These are phyloP conservation scores for Pangasius sanitwongsei DNA, from an alignment of 2,797 vertebrate species.

Conservation along the genomic window DNA sequence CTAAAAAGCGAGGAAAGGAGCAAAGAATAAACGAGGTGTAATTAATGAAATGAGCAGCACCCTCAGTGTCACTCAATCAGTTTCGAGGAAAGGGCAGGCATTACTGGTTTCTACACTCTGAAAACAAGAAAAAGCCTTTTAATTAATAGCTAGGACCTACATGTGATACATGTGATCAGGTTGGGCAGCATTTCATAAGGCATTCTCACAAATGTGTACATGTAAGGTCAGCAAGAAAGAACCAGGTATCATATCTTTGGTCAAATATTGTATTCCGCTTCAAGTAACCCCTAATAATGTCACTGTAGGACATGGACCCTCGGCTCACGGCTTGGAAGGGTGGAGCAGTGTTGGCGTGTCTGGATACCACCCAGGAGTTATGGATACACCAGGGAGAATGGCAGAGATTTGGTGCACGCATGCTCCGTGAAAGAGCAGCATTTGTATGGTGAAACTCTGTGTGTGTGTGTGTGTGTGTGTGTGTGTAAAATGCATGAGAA, in stretches of 20 bases:
- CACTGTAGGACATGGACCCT: slow-evolving; percentile 90
- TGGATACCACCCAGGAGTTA: slow-evolving; percentile 96
- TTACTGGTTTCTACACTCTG: background rate
- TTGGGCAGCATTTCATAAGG: background rate
- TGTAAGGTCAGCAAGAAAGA: background rate
- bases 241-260: background rate
- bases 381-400: slow-evolving; percentile 96
- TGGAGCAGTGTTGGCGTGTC: slow-evolving; percentile 90
- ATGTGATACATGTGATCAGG: background rate
- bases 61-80: background rate
- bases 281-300: background rate
- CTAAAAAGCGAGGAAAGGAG: background rate
- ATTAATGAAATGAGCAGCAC: background rate
- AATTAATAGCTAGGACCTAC: background rate
- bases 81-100: background rate
- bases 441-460: slow-evolving; percentile 83
- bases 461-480: background rate
- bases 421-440: slow-evolving; percentile 91
- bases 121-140: background rate
- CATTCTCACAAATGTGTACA: background rate
- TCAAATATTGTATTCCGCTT: background rate
- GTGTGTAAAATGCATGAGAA: background rate
- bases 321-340: slow-evolving; percentile 95
- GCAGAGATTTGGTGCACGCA: slow-evolving; percentile 94
- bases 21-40: background rate